Conservation (phyloP, 2,113 vertebrate species). For the Nanorana parkeri region DNA sequence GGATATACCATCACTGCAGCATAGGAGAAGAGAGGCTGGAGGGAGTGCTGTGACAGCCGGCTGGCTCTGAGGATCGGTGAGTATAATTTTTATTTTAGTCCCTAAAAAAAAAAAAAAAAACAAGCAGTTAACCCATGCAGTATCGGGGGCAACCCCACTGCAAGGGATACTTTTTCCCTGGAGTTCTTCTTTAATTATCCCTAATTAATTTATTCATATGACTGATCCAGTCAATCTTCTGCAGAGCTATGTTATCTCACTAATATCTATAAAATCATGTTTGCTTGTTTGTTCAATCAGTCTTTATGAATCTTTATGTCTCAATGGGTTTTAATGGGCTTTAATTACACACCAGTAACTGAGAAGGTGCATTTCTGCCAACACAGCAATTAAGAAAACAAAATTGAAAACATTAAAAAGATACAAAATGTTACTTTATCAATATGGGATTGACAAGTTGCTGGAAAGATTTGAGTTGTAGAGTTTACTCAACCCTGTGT, state of each 20-base stretch:
- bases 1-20: too few relatives aligned
- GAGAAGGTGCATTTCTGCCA: background rate
- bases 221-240: background rate
- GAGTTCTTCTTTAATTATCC: too few relatives aligned
- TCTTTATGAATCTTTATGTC: background rate
- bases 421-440: background rate
- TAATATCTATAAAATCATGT: background rate
- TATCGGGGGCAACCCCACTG: too few relatives aligned
- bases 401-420: background rate
- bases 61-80: too few relatives aligned
- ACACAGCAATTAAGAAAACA: background rate
- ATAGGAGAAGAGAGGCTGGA: too few relatives aligned
- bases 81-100: too few relatives aligned
- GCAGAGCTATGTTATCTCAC: constrained; percentile 13
- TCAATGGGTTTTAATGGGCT: background rate
- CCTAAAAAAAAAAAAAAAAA: too few relatives aligned
- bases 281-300: background rate
- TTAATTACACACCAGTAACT: background rate
- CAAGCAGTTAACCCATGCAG: too few relatives aligned
- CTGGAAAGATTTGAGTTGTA: background rate
- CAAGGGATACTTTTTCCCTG: too few relatives aligned
- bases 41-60: too few relatives aligned
- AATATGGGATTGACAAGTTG: background rate
- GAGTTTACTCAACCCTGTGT: background rate
- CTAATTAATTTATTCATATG: constrained; percentile 11